Conservation (phyloP, 1,140 invertebrate genomes). For the Oryctes rhinoceros region DNA sequence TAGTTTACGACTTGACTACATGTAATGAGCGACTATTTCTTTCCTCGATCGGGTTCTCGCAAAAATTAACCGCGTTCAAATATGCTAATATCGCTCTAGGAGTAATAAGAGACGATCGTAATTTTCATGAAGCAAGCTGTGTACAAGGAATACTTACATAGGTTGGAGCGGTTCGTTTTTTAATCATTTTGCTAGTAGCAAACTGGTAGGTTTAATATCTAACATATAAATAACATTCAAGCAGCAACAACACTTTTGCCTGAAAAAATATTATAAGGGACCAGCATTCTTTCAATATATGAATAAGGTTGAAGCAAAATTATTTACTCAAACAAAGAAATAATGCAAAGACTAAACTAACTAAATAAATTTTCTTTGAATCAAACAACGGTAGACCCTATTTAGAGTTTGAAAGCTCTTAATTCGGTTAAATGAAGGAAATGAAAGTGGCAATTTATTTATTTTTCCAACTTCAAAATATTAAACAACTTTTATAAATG, state of each 20-base stretch:
- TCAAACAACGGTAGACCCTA: too few relatives aligned
- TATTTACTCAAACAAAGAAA: too few relatives aligned
- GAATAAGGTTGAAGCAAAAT: too few relatives aligned
- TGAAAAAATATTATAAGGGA: background rate
- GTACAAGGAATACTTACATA: conserved; percentile 3
- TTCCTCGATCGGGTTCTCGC: background rate
- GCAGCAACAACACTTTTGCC: background rate
- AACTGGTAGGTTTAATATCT: conserved; percentile 9
- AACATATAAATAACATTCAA: conserved; percentile 7
- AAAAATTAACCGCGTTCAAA: conserved; percentile 32
- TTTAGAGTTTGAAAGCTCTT: too few relatives aligned
- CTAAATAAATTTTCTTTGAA: too few relatives aligned
- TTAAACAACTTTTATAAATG: too few relatives aligned
- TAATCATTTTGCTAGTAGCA: conserved; percentile 1
- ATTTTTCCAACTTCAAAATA: too few relatives aligned
- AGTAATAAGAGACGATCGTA: conserved; percentile 32
- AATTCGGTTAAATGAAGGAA: too few relatives aligned
- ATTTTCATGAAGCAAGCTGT: conserved; percentile 21
- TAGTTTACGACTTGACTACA: conserved; percentile 34
- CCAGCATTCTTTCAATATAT: too few relatives aligned
- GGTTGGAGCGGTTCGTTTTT: background rate
- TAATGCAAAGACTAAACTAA: too few relatives aligned
- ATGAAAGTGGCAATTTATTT: too few relatives aligned
- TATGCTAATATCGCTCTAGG: conserved; percentile 26
- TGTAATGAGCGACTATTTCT: conserved; percentile 32